These are phyloP conservation scores for Takifugu ocellatus DNA, from an alignment of 2,797 vertebrate species.

Conservation along the genomic window DNA sequence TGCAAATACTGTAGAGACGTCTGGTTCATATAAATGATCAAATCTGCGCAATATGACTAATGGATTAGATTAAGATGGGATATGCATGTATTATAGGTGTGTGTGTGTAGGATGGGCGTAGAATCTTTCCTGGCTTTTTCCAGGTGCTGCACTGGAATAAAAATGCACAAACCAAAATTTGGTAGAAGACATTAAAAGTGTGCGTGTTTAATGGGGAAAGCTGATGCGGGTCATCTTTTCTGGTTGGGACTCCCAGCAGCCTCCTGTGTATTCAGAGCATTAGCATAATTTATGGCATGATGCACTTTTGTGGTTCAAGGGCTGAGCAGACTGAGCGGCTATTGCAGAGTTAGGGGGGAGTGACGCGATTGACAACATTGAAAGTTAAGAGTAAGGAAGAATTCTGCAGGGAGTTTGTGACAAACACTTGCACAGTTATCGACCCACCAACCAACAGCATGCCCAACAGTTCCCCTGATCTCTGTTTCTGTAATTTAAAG, in stretches of 20 bases:
- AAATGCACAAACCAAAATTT: conserved; percentile 41
- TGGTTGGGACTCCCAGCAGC: neutral
- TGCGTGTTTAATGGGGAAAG: conserved; percentile 18
- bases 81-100: conserved; percentile 34
- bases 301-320: conserved; percentile 11
- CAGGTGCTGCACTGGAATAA: conserved; percentile 26
- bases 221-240: conserved; percentile 9
- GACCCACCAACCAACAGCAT: too few species aligned
- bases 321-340: conserved; percentile 3
- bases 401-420: too few species aligned
- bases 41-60: conserved; percentile 67
- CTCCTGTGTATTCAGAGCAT: neutral
- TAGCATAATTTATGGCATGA: conserved; percentile 9
- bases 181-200: conserved; percentile 21
- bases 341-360: neutral
- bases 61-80: conserved; percentile 63
- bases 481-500: too few species aligned
- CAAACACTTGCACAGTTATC: too few species aligned
- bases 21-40: conserved; percentile 35
- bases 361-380: too few species aligned
- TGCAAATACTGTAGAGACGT: conserved; percentile 35
- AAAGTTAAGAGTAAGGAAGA: too few species aligned
- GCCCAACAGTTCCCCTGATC: too few species aligned
- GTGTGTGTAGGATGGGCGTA: conserved; percentile 19
- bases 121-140: conserved; percentile 53